A percentile compares a stretch with the other conserved stretches of the same genome.
Conservation (phyloP, 2,113 vertebrate species). For the Harpagus bidentatus region DNA sequence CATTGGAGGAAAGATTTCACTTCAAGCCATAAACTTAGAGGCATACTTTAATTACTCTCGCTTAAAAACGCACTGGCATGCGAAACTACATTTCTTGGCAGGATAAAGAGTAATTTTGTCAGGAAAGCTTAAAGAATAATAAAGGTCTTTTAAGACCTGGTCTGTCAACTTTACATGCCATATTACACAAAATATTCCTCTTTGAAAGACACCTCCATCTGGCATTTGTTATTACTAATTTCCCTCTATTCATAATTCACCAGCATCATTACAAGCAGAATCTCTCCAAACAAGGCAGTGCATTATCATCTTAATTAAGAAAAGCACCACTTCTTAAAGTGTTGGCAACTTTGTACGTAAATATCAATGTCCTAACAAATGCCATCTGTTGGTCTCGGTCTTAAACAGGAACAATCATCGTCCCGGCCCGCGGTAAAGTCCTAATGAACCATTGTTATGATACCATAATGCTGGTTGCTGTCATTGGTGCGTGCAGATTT, state of each 20-base stretch:
- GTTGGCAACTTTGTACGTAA: constrained; percentile 20
- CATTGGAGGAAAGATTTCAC: not conserved
- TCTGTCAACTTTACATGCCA: constrained; percentile 30
- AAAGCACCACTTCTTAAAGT: not conserved
- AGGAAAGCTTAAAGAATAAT: constrained; percentile 61
- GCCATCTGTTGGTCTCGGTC: not conserved
- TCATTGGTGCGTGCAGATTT: not conserved
- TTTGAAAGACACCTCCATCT: constrained; percentile 36
- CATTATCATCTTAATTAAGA: constrained; percentile 36
- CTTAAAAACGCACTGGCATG: constrained; percentile 21
- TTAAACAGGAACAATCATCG: not conserved
- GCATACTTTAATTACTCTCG: constrained; percentile 32
- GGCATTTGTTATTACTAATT: constrained; percentile 56
- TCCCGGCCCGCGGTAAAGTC: not conserved
- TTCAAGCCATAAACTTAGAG: constrained; percentile 31
- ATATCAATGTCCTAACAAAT: constrained; percentile 44
- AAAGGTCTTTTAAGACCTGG: not conserved
- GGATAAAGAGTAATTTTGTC: constrained; percentile 47
- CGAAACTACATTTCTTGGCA: constrained; percentile 45
- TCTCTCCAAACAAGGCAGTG: constrained; percentile 34
- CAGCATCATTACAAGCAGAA: not conserved
- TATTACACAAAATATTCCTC: constrained; percentile 24
- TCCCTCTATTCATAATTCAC: constrained; percentile 44
- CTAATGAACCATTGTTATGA: constrained; percentile 32
- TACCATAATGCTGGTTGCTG: not conserved